Percentiles rank a stretch among this genome's conserved stretches.
Evolutionary conservation across 1,140 invertebrate genomes (phyloP).

Genomic region (Arctopsyche grandis): DNA sequence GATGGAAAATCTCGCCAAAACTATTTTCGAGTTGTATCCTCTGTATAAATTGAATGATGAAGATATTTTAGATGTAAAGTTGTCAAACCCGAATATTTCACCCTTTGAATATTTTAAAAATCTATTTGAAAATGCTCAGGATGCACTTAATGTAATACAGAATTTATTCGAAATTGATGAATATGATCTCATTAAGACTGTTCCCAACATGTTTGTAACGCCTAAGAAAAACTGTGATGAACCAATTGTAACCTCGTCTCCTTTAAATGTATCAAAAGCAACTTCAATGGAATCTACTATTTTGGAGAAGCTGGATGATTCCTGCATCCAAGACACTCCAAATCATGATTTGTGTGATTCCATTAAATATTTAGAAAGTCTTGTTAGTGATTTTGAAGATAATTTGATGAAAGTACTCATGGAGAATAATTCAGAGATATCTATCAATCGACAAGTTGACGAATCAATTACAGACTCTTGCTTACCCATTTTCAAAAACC

Average conservation of each 20-base stretch:
- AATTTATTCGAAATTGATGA: not conserved
- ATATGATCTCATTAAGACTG: too few relatives aligned
- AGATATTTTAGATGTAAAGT: not conserved
- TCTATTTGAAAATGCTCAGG: not conserved
- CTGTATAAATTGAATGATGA: not conserved
- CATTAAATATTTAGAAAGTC: not conserved
- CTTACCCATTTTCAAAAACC: slow-evolving; percentile 1
- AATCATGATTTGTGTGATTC: not conserved
- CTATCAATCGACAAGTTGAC: not conserved
- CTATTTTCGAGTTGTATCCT: not conserved
- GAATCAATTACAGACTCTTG: not conserved
- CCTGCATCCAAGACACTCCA: too few relatives aligned
- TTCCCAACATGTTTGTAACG: too few relatives aligned
- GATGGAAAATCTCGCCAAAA: slow-evolving; percentile 6
- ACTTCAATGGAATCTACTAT: too few relatives aligned
- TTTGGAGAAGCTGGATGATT: too few relatives aligned
- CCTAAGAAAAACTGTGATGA: too few relatives aligned
- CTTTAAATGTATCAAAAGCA: too few relatives aligned
- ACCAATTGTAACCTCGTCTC: too few relatives aligned
- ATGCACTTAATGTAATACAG: not conserved
- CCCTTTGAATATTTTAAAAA: not conserved
- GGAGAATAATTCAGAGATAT: not conserved
- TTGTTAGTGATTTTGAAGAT: not conserved
- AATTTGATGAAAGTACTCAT: not conserved
- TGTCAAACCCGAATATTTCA: not conserved